Conservation (phyloP, 2,888 invertebrate genomes). For the Epinotia bilunana region DNA sequence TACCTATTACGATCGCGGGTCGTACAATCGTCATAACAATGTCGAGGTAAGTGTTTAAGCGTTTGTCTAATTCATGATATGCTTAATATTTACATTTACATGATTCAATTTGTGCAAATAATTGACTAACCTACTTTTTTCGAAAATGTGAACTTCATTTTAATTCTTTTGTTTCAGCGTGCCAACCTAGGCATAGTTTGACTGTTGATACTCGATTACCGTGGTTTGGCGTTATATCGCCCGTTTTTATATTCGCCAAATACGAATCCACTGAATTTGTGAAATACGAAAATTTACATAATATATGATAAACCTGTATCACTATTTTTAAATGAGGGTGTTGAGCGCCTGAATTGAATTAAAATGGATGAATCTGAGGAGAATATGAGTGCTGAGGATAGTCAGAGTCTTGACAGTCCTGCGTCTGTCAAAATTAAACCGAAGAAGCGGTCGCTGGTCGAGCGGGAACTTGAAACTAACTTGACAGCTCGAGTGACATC, state of each 20-base stretch:
- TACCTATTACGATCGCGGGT: conserved; percentile 62
- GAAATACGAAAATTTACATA: conserved; percentile 54
- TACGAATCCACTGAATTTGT: conserved; percentile 47
- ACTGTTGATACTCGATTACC: conserved; percentile 55
- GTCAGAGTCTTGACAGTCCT: conserved; percentile 55
- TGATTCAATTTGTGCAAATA: conserved; percentile 58
- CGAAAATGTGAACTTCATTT: conserved; percentile 77
- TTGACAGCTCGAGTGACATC: conserved; percentile 73
- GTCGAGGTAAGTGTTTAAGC: conserved; percentile 57
- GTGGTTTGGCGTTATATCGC: conserved; percentile 53
- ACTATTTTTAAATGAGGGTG: conserved; percentile 51
- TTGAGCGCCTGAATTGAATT: conserved; percentile 46
- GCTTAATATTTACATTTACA: conserved; percentile 44
- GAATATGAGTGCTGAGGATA: conserved; percentile 66
- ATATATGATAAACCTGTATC: conserved; percentile 59
- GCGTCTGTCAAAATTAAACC: conserved; percentile 61
- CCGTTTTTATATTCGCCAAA: conserved; percentile 52
- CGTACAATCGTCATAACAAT: conserved; percentile 54
- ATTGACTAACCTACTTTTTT: conserved; percentile 73
- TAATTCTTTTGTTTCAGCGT: conserved; percentile 79
- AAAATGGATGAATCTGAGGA: conserved; percentile 76
- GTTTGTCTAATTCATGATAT: conserved; percentile 64
- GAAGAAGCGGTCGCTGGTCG: conserved; percentile 76
- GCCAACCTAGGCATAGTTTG: conserved; percentile 55
- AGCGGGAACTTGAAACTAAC: conserved; percentile 76